Evolutionary conservation across 2,113 vertebrate genomes (phyloP).

Genomic region (Bos javanicus): DNA sequence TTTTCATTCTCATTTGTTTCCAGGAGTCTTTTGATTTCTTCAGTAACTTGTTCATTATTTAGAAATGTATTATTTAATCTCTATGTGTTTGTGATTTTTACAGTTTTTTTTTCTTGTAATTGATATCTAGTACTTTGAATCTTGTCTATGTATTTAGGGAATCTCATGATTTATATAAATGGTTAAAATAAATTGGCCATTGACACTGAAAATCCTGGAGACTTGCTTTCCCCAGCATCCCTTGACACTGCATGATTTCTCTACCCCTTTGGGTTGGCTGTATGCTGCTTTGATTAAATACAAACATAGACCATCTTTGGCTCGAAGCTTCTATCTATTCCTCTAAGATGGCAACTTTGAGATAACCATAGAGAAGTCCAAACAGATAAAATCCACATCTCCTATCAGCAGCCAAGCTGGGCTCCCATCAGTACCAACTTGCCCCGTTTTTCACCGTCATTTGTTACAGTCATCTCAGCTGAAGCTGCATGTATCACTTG

Average conservation of each 20-base stretch:
- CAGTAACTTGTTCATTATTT: not conserved
- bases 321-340: not conserved
- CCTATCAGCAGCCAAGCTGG: not conserved
- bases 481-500: not conserved
- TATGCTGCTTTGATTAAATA: not conserved
- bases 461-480: not conserved
- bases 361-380: not conserved
- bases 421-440: not conserved
- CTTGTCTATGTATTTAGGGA: not conserved
- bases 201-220: not conserved
- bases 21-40: not conserved
- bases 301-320: not conserved
- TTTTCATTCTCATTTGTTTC: not conserved
- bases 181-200: not conserved
- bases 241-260: not conserved
- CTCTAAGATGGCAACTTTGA: not conserved
- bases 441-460: not conserved
- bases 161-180: not conserved
- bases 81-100: not conserved
- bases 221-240: not conserved
- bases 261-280: not conserved
- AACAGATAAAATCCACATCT: not conserved
- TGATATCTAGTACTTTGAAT: not conserved
- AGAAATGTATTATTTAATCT: not conserved
- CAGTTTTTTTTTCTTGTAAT: not conserved